Evolutionary conservation across 2,797 vertebrate species (phyloP), one percentile per base, ranked within the genome.

Genomic region (Propithecus perrieri): DNA sequence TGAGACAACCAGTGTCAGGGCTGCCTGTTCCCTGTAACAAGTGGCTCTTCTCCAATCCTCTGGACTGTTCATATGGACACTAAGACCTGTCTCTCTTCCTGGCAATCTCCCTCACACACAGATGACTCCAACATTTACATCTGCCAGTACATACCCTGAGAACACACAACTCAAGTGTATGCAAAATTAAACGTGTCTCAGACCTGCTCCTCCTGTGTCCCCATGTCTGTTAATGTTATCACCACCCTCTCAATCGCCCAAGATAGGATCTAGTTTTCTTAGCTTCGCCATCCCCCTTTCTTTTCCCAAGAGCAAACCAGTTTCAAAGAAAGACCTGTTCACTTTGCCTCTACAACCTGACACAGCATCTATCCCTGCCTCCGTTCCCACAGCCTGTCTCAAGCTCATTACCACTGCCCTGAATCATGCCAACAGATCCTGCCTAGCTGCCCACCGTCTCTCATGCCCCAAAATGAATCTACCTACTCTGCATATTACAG

Each of bases 101-200:
- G 59, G 59, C 50, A 90, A 83, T 53, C 30, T 83, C 85, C 86
- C 83, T 93, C 78, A 61, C 46, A 75, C 14, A 7, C 4, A 65
- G 38, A 69, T 38, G 43, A 88, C 10, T 5, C 50, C 81, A 61
- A 79, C 7, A 53, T 57, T 71, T 50, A 55, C 11, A 67, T 38
- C 13, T 87, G 59, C 67, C 55, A 91, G 57, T 55, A 14, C 74
- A 75, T 71, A 92, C 24, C 38, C 79, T 71, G 30, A 89, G 26
- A 97, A 30, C 46, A 89, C 50, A 69, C 41, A 95, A 69, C 22
- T 92, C 85, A 71, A 71, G 4, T 59, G 15, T 63, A 5, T 59
- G 5, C 30, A 97, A 93, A 94, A 89, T 53, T 71, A 87, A 92
- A 84, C 33, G 13, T 22, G 41, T 76, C 79, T 91, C 79, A 90